A percentile compares a stretch with the other conserved stretches of the same genome.
phyloP scores from a whole-genome alignment of 2,888 invertebrate genomes.

The Xanthorhoe designata region DNA sequence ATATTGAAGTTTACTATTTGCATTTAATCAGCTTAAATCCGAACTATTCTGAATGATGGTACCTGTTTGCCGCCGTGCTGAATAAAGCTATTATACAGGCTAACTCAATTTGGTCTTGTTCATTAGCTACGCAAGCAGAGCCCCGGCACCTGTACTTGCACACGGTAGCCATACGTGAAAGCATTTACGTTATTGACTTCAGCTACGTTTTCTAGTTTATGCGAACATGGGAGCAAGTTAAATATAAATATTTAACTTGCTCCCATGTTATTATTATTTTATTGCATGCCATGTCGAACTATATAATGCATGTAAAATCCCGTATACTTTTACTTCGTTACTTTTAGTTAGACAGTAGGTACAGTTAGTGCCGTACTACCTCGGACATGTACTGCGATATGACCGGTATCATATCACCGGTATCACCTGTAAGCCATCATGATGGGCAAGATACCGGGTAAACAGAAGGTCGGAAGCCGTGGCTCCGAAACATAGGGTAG shows the following conservation, averaged over 20 bases:
- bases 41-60: neutral
- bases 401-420: too few species aligned
- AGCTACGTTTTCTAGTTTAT: conserved; percentile 4
- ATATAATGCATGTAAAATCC: neutral
- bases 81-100: conserved; percentile 8
- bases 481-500: too few species aligned
- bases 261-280: neutral
- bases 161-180: conserved; percentile 30
- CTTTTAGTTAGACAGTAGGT: too few species aligned
- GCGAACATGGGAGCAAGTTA: neutral
- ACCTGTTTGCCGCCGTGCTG: neutral
- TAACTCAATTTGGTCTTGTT: conserved; percentile 37
- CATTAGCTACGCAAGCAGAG: conserved; percentile 48
- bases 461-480: too few species aligned
- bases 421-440: too few species aligned
- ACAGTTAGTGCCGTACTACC: too few species aligned
- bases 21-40: conserved; percentile 10
- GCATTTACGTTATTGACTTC: conserved; percentile 34
- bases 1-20: conserved; percentile 18
- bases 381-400: too few species aligned
- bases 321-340: too few species aligned
- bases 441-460: too few species aligned
- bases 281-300: neutral
- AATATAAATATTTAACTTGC: too few species aligned
- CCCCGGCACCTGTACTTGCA: conserved; percentile 39